Percentiles rank a stretch among this genome's conserved stretches.
Conservation (phyloP, 2,113 vertebrate genomes). For the Ia io region DNA sequence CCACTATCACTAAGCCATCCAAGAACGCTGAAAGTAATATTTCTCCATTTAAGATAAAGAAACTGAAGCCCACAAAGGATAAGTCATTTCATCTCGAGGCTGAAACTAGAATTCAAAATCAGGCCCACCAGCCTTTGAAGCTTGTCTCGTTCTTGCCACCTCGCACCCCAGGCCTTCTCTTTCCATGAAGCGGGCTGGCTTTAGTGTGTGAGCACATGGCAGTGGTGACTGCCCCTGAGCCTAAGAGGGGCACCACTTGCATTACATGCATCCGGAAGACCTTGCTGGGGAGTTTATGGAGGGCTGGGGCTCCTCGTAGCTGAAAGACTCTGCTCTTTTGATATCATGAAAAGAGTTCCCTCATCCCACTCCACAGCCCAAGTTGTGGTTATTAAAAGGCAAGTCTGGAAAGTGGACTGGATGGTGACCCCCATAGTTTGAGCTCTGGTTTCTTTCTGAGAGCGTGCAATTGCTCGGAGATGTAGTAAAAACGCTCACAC, state of each 20-base stretch:
- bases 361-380: neutral
- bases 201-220: neutral
- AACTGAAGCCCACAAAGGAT: neutral
- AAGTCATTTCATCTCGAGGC: neutral
- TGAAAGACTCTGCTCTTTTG: neutral
- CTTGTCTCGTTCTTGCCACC: neutral
- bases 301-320: neutral
- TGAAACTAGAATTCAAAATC: neutral
- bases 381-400: neutral
- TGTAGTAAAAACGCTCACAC: neutral
- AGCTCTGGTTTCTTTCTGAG: neutral
- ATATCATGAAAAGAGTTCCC: neutral
- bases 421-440: neutral
- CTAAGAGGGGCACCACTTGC: neutral
- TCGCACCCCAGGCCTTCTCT: neutral
- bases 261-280: neutral
- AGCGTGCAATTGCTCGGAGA: neutral
- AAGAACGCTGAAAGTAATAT: neutral
- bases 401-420: neutral
- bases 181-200: neutral
- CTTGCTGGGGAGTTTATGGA: neutral
- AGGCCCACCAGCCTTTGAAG: neutral
- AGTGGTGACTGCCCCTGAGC: neutral
- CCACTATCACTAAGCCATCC: neutral
- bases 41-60: slow-evolving; percentile 12